phyloP scores from a whole-genome alignment of 2,888 invertebrate species.

The Nasonia oneida region DNA sequence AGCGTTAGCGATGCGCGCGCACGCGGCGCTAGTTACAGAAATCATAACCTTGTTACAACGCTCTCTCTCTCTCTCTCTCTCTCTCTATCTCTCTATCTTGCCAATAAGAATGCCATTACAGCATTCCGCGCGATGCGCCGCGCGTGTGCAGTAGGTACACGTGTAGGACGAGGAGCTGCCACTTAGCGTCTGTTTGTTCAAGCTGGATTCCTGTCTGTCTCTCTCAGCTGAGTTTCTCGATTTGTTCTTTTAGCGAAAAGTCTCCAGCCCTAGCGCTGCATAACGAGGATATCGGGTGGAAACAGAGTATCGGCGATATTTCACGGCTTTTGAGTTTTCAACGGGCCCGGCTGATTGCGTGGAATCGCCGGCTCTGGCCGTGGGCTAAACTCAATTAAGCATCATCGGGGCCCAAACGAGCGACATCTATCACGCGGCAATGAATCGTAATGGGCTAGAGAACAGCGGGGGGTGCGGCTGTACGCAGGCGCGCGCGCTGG shows the following conservation, averaged over 20 bases:
- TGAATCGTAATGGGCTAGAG: conserved; percentile 72
- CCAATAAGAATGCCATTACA: conserved; percentile 66
- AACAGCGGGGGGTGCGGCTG: conserved; percentile 68
- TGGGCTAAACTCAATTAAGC: conserved; percentile 70
- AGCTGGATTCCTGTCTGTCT: background rate
- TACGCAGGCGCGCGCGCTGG: conserved; percentile 45
- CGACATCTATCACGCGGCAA: conserved; percentile 74
- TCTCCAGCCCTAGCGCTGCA: too few species aligned
- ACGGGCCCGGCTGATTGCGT: background rate
- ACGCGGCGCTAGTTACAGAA: conserved; percentile 69
- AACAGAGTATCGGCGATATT: background rate
- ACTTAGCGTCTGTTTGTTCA: conserved; percentile 42
- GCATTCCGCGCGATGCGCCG: conserved; percentile 30
- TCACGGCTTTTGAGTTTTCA: background rate
- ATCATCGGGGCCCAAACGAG: conserved; percentile 71
- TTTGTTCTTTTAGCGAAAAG: background rate
- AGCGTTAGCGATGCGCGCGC: conserved; percentile 64
- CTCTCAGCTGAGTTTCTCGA: background rate
- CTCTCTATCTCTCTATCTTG: conserved; percentile 56
- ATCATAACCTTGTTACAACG: conserved; percentile 70
- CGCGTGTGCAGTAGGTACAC: background rate
- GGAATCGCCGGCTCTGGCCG: background rate
- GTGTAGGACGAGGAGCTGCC: background rate
- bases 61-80: conserved; percentile 13
- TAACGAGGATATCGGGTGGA: too few species aligned